Evolutionary conservation across 2,888 invertebrate species (phyloP), one percentile per base, ranked within the genome.

Genomic region (Spatulosminthurus flaviceps): DNA sequence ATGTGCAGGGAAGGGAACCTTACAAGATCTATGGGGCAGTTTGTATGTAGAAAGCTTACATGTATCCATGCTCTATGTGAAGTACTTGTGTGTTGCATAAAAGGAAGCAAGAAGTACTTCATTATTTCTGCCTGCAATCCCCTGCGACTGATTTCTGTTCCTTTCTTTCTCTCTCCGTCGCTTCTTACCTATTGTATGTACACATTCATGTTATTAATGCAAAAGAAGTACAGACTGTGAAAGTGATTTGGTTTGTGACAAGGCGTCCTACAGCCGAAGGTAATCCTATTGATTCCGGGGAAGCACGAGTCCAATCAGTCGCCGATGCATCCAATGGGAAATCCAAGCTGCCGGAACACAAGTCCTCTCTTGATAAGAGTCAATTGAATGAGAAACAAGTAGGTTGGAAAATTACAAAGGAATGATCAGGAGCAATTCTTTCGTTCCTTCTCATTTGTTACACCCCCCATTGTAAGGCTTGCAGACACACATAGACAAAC

Each of bases 331-430:
- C 64, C 64, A 61, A 76, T 70, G 64, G 78, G 64, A 78, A 71
- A 71, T 77, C 71, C 71, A 72, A 78, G 66, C 71, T 43, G 42
- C 71, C 72, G 78, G 78, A 72, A 78, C 71, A 78, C 66, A 71
- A 71, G 72, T 34, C 61, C 72, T 64, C 78, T 72, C 72, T 66
- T 71, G 78, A 78, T 78, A 79, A 79, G 79, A 75, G 74, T 79
- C 79, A 75, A 60, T 75, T 77, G 74, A 76, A 79, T 77, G 76
- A 79, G 77, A 79, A 79, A 79, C 79, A 79, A 79, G 79, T 79
- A 79, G 79, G 79, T 73, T 69, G 77, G 79, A 77, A 77, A 79
- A 79, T 79, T 79, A 75, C 78, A 42, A 71, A 71, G 72, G 78
- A 78, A 78, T 78, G 72, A 78, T 78, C 71, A 78, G 78, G 60